Evolutionary conservation across 2,113 vertebrate genomes (phyloP).

Genomic region (Euleptes europaea): DNA sequence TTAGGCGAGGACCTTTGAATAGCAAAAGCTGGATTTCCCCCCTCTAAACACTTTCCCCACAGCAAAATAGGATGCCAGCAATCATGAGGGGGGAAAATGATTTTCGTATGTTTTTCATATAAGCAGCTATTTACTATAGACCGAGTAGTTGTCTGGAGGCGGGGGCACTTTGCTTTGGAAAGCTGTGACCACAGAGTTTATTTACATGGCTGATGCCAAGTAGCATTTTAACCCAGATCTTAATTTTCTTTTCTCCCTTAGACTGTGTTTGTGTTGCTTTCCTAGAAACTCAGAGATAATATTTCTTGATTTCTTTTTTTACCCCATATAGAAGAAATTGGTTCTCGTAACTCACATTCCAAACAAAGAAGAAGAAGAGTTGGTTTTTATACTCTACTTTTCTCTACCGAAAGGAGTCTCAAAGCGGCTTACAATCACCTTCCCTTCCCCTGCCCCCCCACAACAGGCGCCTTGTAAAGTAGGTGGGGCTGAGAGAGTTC

Average conservation of each 20-base stretch:
- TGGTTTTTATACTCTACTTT: too few species aligned
- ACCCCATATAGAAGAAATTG: background rate
- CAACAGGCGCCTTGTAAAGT: too few species aligned
- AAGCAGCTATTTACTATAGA: slow-evolving; percentile 24
- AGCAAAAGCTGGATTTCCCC: background rate
- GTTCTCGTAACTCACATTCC: background rate
- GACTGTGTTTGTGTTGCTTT: slow-evolving; percentile 18
- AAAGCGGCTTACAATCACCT: too few species aligned
- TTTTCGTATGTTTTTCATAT: slow-evolving; percentile 35
- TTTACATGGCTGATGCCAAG: slow-evolving; percentile 10
- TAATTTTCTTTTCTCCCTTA: slow-evolving; percentile 4
- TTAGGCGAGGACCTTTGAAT: background rate
- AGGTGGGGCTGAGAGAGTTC: too few species aligned
- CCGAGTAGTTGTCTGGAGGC: background rate
- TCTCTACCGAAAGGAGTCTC: too few species aligned
- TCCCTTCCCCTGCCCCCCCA: too few species aligned
- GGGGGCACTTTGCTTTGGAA: slow-evolving; percentile 7
- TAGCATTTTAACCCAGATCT: background rate
- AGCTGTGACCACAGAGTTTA: slow-evolving; percentile 13
- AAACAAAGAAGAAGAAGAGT: too few species aligned
- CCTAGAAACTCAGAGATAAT: slow-evolving; percentile 4
- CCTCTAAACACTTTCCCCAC: too few species aligned
- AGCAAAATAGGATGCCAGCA: background rate
- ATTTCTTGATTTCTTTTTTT: background rate
- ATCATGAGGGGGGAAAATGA: background rate